phyloP scores from a whole-genome alignment of 2,797 vertebrate species.

The Pseudochirops corinnae region DNA sequence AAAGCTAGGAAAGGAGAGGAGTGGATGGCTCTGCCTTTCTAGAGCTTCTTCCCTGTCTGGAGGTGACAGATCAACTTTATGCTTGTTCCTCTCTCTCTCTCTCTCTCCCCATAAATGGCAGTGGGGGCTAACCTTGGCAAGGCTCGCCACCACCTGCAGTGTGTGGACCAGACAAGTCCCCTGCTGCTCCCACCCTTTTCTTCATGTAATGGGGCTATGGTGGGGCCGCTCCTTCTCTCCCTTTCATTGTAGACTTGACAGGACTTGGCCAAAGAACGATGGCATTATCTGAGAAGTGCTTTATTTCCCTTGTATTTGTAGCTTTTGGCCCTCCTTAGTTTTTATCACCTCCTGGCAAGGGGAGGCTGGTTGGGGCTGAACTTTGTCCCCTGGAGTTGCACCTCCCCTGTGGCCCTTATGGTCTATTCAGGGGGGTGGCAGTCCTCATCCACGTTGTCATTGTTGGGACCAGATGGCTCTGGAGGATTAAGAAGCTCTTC shows the following conservation, averaged over 20 bases:
- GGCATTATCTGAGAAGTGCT: background rate
- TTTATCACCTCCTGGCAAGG: background rate
- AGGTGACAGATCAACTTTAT: slow-evolving; percentile 36
- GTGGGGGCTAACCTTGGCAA: background rate
- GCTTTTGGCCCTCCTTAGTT: background rate
- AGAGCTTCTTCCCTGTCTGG: slow-evolving; percentile 38
- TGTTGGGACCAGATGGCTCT: background rate
- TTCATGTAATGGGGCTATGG: background rate
- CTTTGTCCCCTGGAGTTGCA: slow-evolving; percentile 44
- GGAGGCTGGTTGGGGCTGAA: background rate
- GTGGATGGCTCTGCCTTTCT: background rate
- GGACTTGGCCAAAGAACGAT: background rate
- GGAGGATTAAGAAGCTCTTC: background rate
- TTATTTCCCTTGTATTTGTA: background rate
- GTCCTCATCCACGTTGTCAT: background rate
- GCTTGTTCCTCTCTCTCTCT: slow-evolving; percentile 50
- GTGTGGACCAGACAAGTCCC: too few species aligned
- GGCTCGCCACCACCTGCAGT: too few species aligned
- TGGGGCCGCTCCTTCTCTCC: background rate
- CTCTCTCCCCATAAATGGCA: slow-evolving; percentile 53
- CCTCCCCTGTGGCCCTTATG: background rate
- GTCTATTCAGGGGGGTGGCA: background rate
- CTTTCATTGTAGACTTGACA: background rate
- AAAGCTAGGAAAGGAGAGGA: slow-evolving; percentile 5
- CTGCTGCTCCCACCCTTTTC: background rate